A percentile compares a stretch with the other conserved stretches of the same genome.
Evolutionary conservation across 2,888 invertebrate species (phyloP).

Genomic region (Calliphora vomitoria): DNA sequence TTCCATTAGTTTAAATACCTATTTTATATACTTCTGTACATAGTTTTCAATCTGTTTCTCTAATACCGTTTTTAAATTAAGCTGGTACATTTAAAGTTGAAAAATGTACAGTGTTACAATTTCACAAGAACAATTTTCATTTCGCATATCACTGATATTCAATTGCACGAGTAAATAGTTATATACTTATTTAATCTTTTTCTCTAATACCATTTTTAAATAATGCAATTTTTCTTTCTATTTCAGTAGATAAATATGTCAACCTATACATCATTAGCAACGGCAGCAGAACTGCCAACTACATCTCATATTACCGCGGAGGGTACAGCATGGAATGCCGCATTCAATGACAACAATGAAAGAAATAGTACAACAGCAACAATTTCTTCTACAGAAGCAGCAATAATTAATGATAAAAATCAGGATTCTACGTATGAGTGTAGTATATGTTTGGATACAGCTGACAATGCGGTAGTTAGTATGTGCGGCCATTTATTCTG

Average conservation of each 20-base stretch:
- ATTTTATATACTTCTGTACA: too few relatives aligned
- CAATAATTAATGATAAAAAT: slow-evolving; percentile 86
- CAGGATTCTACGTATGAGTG: slow-evolving; percentile 97
- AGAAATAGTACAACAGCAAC: slow-evolving; percentile 37
- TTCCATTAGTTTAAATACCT: too few relatives aligned
- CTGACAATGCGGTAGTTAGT: slow-evolving; percentile 99
- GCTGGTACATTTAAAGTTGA: too few relatives aligned
- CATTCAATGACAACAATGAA: slow-evolving; percentile 54
- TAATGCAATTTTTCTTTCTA: neutral
- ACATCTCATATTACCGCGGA: slow-evolving; percentile 73
- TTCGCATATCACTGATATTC: too few relatives aligned
- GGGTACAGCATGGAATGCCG: slow-evolving; percentile 71
- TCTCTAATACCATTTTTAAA: neutral
- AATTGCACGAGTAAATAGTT: too few relatives aligned
- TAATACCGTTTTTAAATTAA: too few relatives aligned
- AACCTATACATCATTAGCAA: slow-evolving; percentile 74
- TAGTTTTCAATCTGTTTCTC: too few relatives aligned
- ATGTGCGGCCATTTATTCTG: slow-evolving; percentile 99
- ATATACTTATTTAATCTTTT: too few relatives aligned
- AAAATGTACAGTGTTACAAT: too few relatives aligned
- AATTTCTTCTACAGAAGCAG: slow-evolving; percentile 52
- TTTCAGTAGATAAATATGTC: slow-evolving; percentile 75
- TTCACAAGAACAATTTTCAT: too few relatives aligned
- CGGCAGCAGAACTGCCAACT: slow-evolving; percentile 78
- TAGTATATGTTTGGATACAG: slow-evolving; percentile 99